Evolutionary conservation across 2,797 vertebrate genomes (phyloP), one percentile per base, ranked within the genome.

Genomic region (Esox lucius): DNA sequence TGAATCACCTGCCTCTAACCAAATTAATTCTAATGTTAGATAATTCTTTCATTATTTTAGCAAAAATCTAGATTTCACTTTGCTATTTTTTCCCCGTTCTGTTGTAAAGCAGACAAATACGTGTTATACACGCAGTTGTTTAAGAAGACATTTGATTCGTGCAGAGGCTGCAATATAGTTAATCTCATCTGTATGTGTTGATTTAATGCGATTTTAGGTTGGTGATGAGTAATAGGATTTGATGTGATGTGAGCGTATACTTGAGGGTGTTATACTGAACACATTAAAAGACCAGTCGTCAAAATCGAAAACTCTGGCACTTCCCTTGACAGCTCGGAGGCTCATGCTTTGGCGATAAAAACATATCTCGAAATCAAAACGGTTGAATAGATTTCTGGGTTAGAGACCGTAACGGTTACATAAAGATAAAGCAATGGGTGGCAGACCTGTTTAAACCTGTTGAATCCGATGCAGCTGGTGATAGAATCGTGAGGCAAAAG

Each of bases 171-270:
- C 42, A 46, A 46, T 46, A 46, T 46, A 46, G 42, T 46, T 46
- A 2, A 46, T 46, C 42, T 46, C 42, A 46, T 46, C 42, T 46
- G 42, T 46, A 46, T 31, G 56, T 42, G 80, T 49, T 75, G 74
- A 28, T 65, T 78, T 70, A 65, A 17, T 42, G 42, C 64, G 35
- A 82, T 79, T 82, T 80, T 86, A 59, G 69, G 72, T 70, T 75
- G 70, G 19, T 51, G 65, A 42, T 71, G 74, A 74, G 33, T 33
- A 68, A 74, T 71, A 75, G 59, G 73, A 51, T 74, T n/a, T 1
- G 59, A 5, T 15, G 53, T 70, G 61, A 59, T 66, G 46, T 35
- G 49, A 28, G 17, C 17, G 22, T 24, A 62, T 59, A 16, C 56
- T 31, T 67, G 33, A 69, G 28, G 56, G 42, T 73, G 67, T 61